phyloP scores from a whole-genome alignment of 2,797 vertebrate genomes.

The Cichlasoma orientale region DNA sequence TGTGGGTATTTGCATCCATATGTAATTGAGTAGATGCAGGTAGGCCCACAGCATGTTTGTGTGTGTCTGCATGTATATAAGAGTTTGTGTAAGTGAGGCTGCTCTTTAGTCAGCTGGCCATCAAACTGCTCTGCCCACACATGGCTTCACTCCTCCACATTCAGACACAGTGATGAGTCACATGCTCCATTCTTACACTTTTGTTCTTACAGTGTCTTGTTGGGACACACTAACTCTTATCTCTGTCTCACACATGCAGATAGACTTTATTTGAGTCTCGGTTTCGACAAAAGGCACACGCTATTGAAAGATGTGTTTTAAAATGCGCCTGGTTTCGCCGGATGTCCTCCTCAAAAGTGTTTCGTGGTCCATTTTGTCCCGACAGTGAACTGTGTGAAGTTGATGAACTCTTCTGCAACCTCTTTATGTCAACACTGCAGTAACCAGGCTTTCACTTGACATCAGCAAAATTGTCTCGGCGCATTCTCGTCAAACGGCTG shows the following conservation, averaged over 20 bases:
- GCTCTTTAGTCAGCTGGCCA: conserved; percentile 79
- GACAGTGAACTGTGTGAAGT: conserved; percentile 53
- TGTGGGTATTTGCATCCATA: not conserved
- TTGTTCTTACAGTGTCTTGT: conserved; percentile 76
- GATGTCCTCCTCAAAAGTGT: not conserved
- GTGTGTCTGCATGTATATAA: conserved; percentile 28
- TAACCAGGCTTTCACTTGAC: conserved; percentile 48
- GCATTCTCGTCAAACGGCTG: conserved; percentile 66
- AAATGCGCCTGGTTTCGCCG: not conserved
- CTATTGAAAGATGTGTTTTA: conserved; percentile 12
- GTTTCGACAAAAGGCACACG: conserved; percentile 14
- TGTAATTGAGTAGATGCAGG: conserved; percentile 4
- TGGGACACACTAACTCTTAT: conserved; percentile 71
- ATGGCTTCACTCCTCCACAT: conserved; percentile 80
- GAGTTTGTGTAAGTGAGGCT: conserved; percentile 64
- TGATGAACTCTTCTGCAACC: conserved; percentile 55
- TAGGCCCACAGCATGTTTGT: conserved; percentile 4
- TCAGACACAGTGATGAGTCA: conserved; percentile 83
- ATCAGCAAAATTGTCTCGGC: conserved; percentile 73
- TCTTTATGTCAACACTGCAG: conserved; percentile 68
- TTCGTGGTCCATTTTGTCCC: conserved; percentile 16
- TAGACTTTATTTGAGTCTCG: conserved; percentile 15
- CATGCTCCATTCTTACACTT: conserved; percentile 81
- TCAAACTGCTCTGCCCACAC: conserved; percentile 81
- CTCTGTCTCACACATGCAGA: conserved; percentile 22